Evolutionary conservation across 2,797 vertebrate species (phyloP).

Genomic region (Momotus momota): DNA sequence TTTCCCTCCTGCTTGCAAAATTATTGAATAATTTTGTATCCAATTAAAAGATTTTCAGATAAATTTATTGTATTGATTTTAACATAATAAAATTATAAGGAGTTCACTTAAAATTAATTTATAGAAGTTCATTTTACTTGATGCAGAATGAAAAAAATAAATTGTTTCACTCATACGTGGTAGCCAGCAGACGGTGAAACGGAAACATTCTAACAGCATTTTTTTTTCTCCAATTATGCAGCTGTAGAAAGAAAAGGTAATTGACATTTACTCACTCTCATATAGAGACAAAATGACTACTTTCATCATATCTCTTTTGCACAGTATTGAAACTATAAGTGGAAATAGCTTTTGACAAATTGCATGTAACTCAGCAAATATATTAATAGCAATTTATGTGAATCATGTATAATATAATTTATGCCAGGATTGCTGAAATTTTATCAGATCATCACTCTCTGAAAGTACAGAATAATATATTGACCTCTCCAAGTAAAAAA

Average conservation of each 20-base stretch:
- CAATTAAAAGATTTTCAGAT: conserved; percentile 67
- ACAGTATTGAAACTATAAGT: conserved; percentile 62
- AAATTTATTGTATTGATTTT: conserved; percentile 57
- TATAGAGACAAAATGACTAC: conserved; percentile 60
- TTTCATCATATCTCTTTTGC: conserved; percentile 63
- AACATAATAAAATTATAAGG: conserved; percentile 33
- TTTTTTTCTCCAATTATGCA: conserved; percentile 51
- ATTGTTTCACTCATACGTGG: conserved; percentile 12
- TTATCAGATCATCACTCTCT: conserved; percentile 55
- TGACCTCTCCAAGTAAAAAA: conserved; percentile 35
- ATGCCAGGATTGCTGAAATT: conserved; percentile 52
- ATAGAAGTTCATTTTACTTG: conserved; percentile 54
- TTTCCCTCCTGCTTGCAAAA: conserved; percentile 72
- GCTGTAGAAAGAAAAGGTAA: conserved; percentile 54
- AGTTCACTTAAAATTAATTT: not conserved
- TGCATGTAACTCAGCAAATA: conserved; percentile 59
- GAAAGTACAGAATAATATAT: conserved; percentile 28
- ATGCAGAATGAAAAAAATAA: conserved; percentile 49
- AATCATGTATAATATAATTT: conserved; percentile 13
- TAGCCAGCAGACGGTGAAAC: conserved; percentile 33
- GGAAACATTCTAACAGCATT: not conserved
- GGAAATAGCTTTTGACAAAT: conserved; percentile 59
- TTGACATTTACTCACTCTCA: conserved; percentile 71
- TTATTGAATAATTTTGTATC: conserved; percentile 53
- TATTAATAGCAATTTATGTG: conserved; percentile 57